Conservation (phyloP, 2,797 vertebrate genomes). For the Spizella passerina region DNA sequence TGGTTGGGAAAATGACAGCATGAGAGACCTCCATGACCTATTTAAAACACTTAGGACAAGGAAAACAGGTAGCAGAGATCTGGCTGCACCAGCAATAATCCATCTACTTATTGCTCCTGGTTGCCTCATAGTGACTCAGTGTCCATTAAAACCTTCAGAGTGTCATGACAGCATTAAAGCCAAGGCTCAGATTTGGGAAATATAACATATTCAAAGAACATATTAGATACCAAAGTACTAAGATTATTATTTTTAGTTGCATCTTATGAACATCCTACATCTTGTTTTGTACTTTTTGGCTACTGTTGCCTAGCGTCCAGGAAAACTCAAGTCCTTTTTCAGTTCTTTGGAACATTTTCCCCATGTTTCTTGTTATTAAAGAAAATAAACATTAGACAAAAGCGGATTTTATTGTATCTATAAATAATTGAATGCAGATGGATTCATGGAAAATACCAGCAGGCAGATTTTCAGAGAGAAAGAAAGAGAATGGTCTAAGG, state of each 20-base stretch:
- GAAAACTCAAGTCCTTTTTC: conserved; percentile 69
- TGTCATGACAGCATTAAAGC: background rate
- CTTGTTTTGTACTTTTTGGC: conserved; percentile 75
- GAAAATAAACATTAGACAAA: conserved; percentile 79
- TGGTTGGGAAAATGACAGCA: background rate
- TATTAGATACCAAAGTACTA: background rate
- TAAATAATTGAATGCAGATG: conserved; percentile 79
- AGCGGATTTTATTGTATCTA: conserved; percentile 73
- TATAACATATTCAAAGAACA: background rate
- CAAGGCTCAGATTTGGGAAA: background rate
- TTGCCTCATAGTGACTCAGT: background rate
- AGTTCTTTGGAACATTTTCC: conserved; percentile 69
- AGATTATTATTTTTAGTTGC: conserved; percentile 57
- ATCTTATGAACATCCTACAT: conserved; percentile 34
- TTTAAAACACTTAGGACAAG: background rate
- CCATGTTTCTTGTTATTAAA: conserved; percentile 76
- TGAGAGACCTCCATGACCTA: background rate
- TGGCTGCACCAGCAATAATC: background rate
- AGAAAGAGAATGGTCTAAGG: conserved; percentile 2
- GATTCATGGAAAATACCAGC: conserved; percentile 72
- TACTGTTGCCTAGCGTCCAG: conserved; percentile 53
- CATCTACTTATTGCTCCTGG: background rate
- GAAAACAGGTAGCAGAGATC: background rate
- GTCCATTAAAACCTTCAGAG: background rate
- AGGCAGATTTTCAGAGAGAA: conserved; percentile 43